These are phyloP conservation scores for Hycleus cichorii DNA, from an alignment of 1,140 invertebrate species.

Conservation along the genomic window DNA sequence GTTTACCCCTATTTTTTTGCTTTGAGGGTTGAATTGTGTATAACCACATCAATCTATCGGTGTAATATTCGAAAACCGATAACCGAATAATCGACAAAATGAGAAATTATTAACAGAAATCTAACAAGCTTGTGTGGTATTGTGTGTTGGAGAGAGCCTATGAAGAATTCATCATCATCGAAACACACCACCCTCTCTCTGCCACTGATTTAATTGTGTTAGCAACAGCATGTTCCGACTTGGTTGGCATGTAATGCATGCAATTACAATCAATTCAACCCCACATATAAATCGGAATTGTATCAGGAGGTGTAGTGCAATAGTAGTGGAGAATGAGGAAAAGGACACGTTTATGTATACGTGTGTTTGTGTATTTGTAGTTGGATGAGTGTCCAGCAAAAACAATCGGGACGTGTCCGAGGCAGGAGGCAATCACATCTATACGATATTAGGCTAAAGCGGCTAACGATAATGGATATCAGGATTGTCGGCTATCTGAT, in stretches of 20 bases:
- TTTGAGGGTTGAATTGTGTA: too few relatives aligned
- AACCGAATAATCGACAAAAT: constrained; percentile 4
- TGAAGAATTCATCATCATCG: background rate
- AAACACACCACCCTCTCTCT: constrained; percentile 2
- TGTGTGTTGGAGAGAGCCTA: too few relatives aligned
- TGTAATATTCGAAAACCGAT: too few relatives aligned
- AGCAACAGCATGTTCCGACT: constrained; percentile 22
- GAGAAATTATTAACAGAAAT: constrained; percentile 5
- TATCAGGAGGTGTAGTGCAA: too few relatives aligned
- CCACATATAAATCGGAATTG: too few relatives aligned
- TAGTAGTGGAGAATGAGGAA: too few relatives aligned
- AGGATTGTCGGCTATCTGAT: constrained; percentile 39
- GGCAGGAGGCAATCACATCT: constrained; percentile 24
- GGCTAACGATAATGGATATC: constrained; percentile 41
- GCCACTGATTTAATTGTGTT: constrained; percentile 21
- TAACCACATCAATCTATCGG: too few relatives aligned
- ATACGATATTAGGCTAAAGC: constrained; percentile 29
- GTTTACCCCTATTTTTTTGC: too few relatives aligned
- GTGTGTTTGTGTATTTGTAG: too few relatives aligned
- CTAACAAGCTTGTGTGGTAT: background rate
- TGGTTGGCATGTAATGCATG: constrained; percentile 24
- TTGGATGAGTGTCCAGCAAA: constrained; percentile 14
- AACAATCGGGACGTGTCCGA: constrained; percentile 18
- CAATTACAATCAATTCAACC: constrained; percentile 27
- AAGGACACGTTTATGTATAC: constrained; percentile 5